These are phyloP conservation scores for Plagiodera versicolora DNA, from an alignment of 2,888 invertebrate species.

Conservation along the genomic window DNA sequence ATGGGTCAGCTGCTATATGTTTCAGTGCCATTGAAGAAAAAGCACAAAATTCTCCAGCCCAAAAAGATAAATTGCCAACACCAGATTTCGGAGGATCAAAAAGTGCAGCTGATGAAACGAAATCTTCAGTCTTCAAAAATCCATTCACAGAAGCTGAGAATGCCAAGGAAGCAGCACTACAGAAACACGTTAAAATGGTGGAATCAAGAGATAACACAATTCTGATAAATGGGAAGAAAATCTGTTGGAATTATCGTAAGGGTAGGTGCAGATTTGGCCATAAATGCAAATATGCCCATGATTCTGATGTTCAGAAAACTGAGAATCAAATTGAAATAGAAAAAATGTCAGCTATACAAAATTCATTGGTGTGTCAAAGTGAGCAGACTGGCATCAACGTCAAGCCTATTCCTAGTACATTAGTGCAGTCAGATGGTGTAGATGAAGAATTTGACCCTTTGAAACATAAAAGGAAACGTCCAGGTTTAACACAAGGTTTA, in stretches of 20 bases:
- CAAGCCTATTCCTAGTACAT: conserved; percentile 45
- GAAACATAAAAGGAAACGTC: conserved; percentile 66
- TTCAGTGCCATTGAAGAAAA: conserved; percentile 42
- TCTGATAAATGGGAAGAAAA: conserved; percentile 82
- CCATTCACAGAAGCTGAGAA: conserved; percentile 84
- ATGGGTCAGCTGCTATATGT: conserved; percentile 53
- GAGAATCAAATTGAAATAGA: conserved; percentile 62
- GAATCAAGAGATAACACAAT: conserved; percentile 64
- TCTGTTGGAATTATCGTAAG: conserved; percentile 92
- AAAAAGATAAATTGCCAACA: conserved; percentile 60
- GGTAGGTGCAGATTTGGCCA: conserved; percentile 89
- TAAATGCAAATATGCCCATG: conserved; percentile 90
- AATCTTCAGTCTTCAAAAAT: conserved; percentile 83
- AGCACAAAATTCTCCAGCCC: conserved; percentile 15
- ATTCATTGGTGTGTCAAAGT: conserved; percentile 38
- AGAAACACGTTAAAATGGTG: conserved; percentile 33
- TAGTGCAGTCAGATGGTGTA: conserved; percentile 35
- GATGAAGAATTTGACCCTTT: conserved; percentile 34
- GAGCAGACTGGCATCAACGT: conserved; percentile 23
- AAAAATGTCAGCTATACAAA: conserved; percentile 53
- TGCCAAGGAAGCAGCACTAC: conserved; percentile 79
- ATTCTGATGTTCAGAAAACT: conserved; percentile 76
- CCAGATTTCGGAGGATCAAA: conserved; percentile 58
- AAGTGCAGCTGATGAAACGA: conserved; percentile 29
- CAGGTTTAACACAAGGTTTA: conserved; percentile 75